These are phyloP conservation scores for Atta colombica DNA, from an alignment of 1,140 invertebrate genomes.

Conservation along the genomic window DNA sequence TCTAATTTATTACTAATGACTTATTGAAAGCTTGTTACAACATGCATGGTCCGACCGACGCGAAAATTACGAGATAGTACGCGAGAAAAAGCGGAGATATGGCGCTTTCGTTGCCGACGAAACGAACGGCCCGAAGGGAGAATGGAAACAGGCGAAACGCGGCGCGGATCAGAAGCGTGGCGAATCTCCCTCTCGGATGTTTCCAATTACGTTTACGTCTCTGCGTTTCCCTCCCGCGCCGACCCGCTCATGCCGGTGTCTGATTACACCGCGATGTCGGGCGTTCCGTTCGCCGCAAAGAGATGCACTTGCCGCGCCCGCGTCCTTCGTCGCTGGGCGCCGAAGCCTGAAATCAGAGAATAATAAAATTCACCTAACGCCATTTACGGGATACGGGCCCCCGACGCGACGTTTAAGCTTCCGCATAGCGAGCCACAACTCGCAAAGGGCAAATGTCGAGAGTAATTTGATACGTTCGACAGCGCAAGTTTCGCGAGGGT, in stretches of 20 bases:
- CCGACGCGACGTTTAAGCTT: slow-evolving; percentile 19
- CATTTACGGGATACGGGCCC: slow-evolving; percentile 21
- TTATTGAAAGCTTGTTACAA: no score
- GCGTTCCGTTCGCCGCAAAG: slow-evolving; percentile 76
- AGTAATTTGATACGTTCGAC: slow-evolving; percentile 53
- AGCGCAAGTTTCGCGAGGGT: slow-evolving; percentile 28
- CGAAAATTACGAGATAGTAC: slow-evolving; percentile 19
- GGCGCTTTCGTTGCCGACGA: slow-evolving; percentile 20
- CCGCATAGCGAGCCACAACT: slow-evolving; percentile 42
- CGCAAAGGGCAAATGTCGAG: slow-evolving; percentile 29
- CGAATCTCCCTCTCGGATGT: slow-evolving; percentile 70
- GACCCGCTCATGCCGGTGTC: slow-evolving; percentile 78
- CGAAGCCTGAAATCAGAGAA: slow-evolving; percentile 81
- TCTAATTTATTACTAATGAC: no score
- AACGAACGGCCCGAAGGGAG: slow-evolving; percentile 29
- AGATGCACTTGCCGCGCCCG: slow-evolving; percentile 80
- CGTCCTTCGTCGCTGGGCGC: slow-evolving; percentile 63
- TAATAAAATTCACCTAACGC: slow-evolving; percentile 78
- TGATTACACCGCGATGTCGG: slow-evolving; percentile 87
- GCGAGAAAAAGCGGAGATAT: slow-evolving; percentile 67
- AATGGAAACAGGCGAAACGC: slow-evolving; percentile 64
- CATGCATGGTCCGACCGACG: background rate
- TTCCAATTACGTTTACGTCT: slow-evolving; percentile 76
- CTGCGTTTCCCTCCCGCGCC: slow-evolving; percentile 21
- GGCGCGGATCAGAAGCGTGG: slow-evolving; percentile 82